phyloP scores from a whole-genome alignment of 2,113 vertebrate species.

The Glaucomys volans region DNA sequence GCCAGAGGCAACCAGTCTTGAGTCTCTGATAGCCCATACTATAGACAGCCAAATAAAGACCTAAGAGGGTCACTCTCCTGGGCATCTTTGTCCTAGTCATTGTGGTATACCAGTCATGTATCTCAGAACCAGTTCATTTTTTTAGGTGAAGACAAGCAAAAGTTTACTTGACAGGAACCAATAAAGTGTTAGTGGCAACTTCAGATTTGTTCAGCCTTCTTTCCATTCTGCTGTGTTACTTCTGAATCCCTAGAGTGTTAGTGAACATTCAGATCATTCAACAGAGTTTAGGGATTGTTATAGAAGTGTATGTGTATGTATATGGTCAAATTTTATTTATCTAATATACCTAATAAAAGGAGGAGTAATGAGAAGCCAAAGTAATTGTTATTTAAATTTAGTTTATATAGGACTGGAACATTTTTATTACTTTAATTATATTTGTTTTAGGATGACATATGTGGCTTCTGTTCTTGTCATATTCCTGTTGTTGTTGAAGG shows the following conservation, averaged over 20 bases:
- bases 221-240: neutral
- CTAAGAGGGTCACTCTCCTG: neutral
- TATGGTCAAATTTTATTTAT: constrained; percentile 16
- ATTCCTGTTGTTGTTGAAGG: neutral
- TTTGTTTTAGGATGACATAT: neutral
- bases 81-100: neutral
- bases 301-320: neutral
- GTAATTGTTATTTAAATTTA: constrained; percentile 5
- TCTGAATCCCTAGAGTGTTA: neutral
- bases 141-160: neutral
- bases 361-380: neutral
- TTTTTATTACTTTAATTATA: constrained; percentile 49
- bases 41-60: neutral
- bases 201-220: neutral
- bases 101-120: neutral
- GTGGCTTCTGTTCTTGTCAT: constrained; percentile 2
- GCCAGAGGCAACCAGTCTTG: neutral
- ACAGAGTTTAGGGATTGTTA: neutral
- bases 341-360: neutral
- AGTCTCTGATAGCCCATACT: neutral
- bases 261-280: constrained; percentile 30
- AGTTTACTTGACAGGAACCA: neutral
- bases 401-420: neutral
- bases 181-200: neutral
- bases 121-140: neutral